phyloP scores from a whole-genome alignment of 2,888 invertebrate species.

The Hemaris fuciformis region DNA sequence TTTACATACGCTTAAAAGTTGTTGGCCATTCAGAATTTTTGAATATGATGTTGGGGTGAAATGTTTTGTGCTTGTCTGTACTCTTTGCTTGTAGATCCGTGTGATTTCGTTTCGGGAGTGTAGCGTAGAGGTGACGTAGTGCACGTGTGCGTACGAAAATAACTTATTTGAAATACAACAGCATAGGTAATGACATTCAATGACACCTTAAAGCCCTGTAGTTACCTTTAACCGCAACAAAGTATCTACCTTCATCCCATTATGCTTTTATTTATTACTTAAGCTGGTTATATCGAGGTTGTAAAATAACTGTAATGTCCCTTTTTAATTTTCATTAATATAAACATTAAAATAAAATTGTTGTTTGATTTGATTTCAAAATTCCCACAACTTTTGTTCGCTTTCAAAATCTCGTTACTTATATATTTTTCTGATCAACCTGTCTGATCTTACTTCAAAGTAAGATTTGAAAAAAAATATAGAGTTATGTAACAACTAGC shows the following conservation, averaged over 20 bases:
- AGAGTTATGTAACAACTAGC: no score
- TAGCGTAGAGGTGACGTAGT: conserved; percentile 46
- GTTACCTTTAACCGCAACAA: not conserved
- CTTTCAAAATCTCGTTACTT: no score
- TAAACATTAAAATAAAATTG: no score
- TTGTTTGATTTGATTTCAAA: no score
- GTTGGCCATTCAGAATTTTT: conserved; percentile 7
- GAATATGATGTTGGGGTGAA: not conserved
- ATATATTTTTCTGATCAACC: no score
- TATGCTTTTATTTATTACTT: no score
- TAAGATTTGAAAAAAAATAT: no score
- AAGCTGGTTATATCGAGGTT: no score
- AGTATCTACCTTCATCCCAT: not conserved
- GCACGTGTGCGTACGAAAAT: conserved; percentile 45
- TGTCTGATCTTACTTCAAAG: no score
- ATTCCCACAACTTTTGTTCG: no score
- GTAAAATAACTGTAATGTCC: no score
- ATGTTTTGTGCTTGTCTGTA: conserved; percentile 46
- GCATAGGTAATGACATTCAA: not conserved
- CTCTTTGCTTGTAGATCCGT: conserved; percentile 52
- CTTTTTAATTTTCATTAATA: no score
- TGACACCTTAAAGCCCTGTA: not conserved
- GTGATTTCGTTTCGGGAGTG: conserved; percentile 59
- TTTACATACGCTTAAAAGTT: conserved; percentile 50
- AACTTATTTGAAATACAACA: not conserved